Evolutionary conservation across 2,797 vertebrate species (phyloP).

Genomic region (Malacoctenus gilli): DNA sequence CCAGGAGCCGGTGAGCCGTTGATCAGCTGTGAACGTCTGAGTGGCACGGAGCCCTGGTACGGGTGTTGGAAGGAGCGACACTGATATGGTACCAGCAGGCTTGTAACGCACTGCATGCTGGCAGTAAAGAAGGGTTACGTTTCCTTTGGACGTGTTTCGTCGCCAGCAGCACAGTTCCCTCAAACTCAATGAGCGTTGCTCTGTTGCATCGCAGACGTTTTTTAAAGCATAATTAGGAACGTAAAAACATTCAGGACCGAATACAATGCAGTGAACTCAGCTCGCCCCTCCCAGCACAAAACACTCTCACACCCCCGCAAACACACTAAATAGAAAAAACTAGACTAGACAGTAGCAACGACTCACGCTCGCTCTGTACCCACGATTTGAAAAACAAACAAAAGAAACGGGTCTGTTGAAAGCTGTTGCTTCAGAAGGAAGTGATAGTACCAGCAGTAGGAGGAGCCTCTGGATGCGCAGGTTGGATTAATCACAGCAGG

Average conservation of each 20-base stretch:
- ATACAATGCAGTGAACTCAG: constrained; percentile 32
- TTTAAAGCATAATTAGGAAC: constrained; percentile 65
- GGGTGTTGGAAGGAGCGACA: constrained; percentile 25
- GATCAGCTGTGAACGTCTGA: constrained; percentile 46
- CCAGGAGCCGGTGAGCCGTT: constrained; percentile 32
- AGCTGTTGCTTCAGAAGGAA: constrained; percentile 36
- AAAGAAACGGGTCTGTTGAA: constrained; percentile 37
- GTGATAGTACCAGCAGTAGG: constrained; percentile 36
- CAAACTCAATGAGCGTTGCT: constrained; percentile 25
- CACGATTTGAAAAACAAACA: constrained; percentile 1
- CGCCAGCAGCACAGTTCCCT: constrained; percentile 37
- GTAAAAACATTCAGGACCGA: constrained; percentile 59
- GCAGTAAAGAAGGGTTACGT: no score
- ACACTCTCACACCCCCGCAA: constrained; percentile 44
- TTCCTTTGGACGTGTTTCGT: no score
- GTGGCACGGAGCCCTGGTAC: constrained; percentile 42
- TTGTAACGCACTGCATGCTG: no score
- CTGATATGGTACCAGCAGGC: no score
- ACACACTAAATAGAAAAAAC: constrained; percentile 61
- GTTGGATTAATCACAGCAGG: constrained; percentile 55
- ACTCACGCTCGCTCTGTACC: constrained; percentile 43
- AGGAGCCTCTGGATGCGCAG: constrained; percentile 29
- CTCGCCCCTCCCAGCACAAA: constrained; percentile 38
- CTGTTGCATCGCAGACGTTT: no score
- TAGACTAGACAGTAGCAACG: constrained; percentile 40